phyloP scores from a whole-genome alignment of 2,888 invertebrate genomes.

The Caenorhabditis sinica region DNA sequence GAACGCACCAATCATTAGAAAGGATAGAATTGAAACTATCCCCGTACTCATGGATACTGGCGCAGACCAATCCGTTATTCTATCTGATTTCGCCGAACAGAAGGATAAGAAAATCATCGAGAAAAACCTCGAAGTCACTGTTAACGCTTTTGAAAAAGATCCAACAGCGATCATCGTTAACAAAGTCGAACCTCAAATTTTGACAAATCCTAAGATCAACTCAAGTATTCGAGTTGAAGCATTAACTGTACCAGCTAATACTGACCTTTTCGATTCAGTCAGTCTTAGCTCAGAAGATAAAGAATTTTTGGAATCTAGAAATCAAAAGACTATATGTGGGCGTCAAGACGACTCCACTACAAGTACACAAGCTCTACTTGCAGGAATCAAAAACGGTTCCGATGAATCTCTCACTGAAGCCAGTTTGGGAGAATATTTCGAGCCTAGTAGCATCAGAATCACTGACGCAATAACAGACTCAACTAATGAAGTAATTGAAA shows the following conservation, averaged over 20 bases:
- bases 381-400: background rate
- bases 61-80: slow-evolving; percentile 5
- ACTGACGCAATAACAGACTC: background rate
- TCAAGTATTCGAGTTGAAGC: background rate
- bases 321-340: slow-evolving; percentile 1
- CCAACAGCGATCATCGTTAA: background rate
- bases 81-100: background rate
- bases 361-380: background rate
- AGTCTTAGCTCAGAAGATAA: background rate
- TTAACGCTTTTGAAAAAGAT: background rate
- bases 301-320: background rate
- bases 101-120: background rate
- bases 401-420: background rate
- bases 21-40: background rate
- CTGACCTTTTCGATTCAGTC: slow-evolving; percentile 18
- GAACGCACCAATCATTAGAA: slow-evolving; percentile 4
- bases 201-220: background rate
- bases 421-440: slow-evolving; percentile 19
- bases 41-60: slow-evolving; percentile 6
- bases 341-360: background rate
- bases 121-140: background rate
- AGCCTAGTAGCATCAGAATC: background rate
- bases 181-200: slow-evolving; percentile 3
- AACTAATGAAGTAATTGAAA: background rate
- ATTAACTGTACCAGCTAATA: slow-evolving; percentile 1